Base-by-base conservation (phyloP, 2,113 vertebrate species). In the Pollachius pollachius region DNA sequence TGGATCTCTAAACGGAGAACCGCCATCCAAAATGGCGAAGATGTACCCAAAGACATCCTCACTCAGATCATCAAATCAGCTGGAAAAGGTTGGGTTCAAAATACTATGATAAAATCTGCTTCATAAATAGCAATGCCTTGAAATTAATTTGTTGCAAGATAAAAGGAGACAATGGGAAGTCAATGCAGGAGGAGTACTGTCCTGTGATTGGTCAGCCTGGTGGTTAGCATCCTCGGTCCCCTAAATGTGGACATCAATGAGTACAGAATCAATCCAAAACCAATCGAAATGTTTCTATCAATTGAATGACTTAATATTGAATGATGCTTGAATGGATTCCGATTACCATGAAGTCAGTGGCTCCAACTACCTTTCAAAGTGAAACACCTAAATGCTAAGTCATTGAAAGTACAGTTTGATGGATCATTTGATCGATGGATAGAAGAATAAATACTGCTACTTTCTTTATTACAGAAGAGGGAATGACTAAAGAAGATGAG, bases 21-120 rank as follows among this genome's bases (percentile, higher is more conserved):
- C 27, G 93, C 93, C 59, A 86, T 98, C 12, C 70, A 75, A 77
- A 88, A 87, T 0, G 93, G 92, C 0, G 95, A 95, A 4, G 90
- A 93, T 0, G 84, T 88, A 0, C 92, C 95, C 0, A 65, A 89
- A 0, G 97, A 98, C 85, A 96, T 98, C 74, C 94, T 98, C 18
- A 96, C 94, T 0, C 93, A 95, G 77, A 96, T 98, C 56, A 91
- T 98, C 79, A 95, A 95, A 81, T 76, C 87, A 70, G 86, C 83
- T 15, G 88, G 84, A 87, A 85, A 76, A 84, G 87, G 88, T 87
- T 4, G 23, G 2, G 12, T 0, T 0, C 18, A 15, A 1, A 12
- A 16, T 16, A 3, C 59, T 52, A 67, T 4, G 52, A 30, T 52
- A 0, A 34, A 34, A 34, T 48, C 0, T 1, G 0, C 8, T 9